A percentile compares a stretch with the other conserved stretches of the same genome.
These are phyloP conservation scores for Ciconia maguari DNA, from an alignment of 2,113 vertebrate species.

Conservation along the genomic window DNA sequence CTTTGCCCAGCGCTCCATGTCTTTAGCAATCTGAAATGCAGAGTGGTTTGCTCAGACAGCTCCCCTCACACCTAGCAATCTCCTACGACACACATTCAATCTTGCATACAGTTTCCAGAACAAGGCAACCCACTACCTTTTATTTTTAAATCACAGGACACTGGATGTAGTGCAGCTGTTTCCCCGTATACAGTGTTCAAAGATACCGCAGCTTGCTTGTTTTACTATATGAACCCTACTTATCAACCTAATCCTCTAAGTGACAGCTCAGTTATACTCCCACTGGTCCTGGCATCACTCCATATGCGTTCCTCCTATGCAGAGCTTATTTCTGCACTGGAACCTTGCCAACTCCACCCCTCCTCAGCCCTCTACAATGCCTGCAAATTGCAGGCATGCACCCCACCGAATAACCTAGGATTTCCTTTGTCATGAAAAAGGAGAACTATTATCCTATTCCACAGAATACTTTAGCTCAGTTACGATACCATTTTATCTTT, in stretches of 20 bases:
- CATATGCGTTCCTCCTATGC: conserved; percentile 11
- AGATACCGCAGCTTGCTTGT: neutral
- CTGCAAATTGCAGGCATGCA: neutral
- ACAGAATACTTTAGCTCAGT: neutral
- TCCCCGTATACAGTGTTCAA: neutral
- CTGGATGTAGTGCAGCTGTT: conserved; percentile 35
- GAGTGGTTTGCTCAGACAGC: neutral
- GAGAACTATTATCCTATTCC: neutral
- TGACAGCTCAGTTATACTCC: conserved; percentile 39
- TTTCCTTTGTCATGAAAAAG: neutral
- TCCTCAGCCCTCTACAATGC: neutral
- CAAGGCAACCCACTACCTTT: conserved; percentile 4
- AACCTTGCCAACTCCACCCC: conserved; percentile 20
- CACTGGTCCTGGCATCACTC: conserved; percentile 15
- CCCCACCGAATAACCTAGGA: neutral
- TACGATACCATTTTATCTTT: neutral
- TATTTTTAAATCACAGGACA: conserved; percentile 14
- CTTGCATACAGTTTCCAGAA: neutral
- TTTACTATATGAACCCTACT: conserved; percentile 4
- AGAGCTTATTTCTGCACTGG: conserved; percentile 37
- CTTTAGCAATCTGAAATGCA: conserved; percentile 91
- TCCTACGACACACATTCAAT: neutral
- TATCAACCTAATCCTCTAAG: conserved; percentile 31
- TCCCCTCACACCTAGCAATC: neutral
- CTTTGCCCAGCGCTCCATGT: conserved; percentile 99